Conservation (phyloP, 2,797 vertebrate genomes). For the Sphaeramia orbicularis region DNA sequence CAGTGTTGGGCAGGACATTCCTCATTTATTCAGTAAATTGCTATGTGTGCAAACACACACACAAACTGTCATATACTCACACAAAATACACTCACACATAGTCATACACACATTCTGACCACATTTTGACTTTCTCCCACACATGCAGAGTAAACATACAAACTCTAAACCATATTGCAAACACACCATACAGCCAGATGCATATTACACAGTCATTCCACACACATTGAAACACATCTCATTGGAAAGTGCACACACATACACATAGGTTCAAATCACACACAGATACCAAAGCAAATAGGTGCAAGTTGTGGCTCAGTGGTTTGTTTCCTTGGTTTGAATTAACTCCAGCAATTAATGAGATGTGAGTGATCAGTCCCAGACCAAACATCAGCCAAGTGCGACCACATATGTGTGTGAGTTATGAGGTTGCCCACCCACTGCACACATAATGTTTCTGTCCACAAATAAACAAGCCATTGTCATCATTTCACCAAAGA, state of each 20-base stretch:
- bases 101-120: constrained; percentile 30
- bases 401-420: background rate
- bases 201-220: background rate
- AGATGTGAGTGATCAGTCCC: constrained; percentile 57
- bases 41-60: constrained; percentile 24
- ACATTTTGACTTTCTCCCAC: constrained; percentile 50
- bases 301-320: constrained; percentile 52
- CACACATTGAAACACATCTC: constrained; percentile 29
- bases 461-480: constrained; percentile 3
- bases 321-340: constrained; percentile 63
- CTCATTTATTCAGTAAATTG: constrained; percentile 62
- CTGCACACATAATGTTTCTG: background rate
- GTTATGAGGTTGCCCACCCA: too few relatives aligned
- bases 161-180: background rate
- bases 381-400: constrained; percentile 29
- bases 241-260: constrained; percentile 6
- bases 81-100: constrained; percentile 9
- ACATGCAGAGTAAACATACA: constrained; percentile 17
- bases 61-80: background rate
- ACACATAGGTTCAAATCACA: constrained; percentile 5
- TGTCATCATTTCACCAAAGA: constrained; percentile 1
- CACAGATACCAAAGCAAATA: constrained; percentile 40
- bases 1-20: constrained; percentile 59
- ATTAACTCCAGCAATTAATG: constrained; percentile 75
- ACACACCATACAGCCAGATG: background rate